Percentiles rank a stretch among this genome's conserved stretches.
These are phyloP conservation scores for Polydrusus cervinus DNA, from an alignment of 2,888 invertebrate species.

Conservation along the genomic window DNA sequence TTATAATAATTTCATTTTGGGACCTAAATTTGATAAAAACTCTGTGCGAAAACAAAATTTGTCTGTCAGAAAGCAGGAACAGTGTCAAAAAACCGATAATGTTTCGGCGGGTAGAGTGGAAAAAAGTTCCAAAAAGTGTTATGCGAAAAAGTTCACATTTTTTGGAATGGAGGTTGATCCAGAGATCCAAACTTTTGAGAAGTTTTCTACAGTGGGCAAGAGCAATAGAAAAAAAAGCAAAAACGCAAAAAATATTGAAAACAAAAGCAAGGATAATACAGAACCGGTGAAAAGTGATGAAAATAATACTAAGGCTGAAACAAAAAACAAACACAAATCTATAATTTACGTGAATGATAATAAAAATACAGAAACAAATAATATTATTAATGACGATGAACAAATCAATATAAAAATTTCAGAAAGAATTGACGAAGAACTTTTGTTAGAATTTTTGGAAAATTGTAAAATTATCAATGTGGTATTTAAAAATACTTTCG, in stretches of 20 bases:
- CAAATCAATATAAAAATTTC: constrained; percentile 58
- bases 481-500: constrained; percentile 68
- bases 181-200: constrained; percentile 69
- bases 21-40: not conserved
- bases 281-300: constrained; percentile 23
- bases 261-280: not conserved
- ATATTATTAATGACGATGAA: not conserved
- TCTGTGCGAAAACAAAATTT: not conserved
- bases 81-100: constrained; percentile 3
- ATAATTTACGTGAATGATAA: constrained; percentile 67
- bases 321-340: constrained; percentile 66
- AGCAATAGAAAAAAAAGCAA: constrained; percentile 27
- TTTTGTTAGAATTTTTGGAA: constrained; percentile 65
- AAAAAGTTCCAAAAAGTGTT: constrained; percentile 15
- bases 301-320: constrained; percentile 30
- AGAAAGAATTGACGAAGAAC: constrained; percentile 67
- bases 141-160: constrained; percentile 71
- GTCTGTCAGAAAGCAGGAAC: not conserved
- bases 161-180: constrained; percentile 70
- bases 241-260: not conserved
- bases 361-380: not conserved
- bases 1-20: not conserved
- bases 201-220: constrained; percentile 68
- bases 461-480: constrained; percentile 67
- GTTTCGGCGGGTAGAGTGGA: not conserved